These are phyloP conservation scores for Peromyscus melanophrys DNA, from an alignment of 2,797 vertebrate species.

Conservation along the genomic window DNA sequence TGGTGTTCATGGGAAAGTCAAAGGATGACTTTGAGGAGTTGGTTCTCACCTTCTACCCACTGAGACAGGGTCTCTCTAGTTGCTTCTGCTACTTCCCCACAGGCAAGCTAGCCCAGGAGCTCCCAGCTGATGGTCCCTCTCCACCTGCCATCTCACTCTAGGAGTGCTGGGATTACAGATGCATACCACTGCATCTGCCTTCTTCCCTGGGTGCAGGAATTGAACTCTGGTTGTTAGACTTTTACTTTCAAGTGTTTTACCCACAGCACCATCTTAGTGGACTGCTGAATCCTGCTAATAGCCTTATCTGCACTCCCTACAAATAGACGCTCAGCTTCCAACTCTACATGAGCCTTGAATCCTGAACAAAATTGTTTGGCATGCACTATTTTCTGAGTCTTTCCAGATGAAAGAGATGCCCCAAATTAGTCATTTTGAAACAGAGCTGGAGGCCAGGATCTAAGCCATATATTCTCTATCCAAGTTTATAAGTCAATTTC, in stretches of 20 bases:
- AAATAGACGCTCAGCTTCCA: neutral
- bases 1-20: neutral
- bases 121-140: neutral
- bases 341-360: neutral
- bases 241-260: neutral
- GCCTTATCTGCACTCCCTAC: neutral
- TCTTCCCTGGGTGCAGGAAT: neutral
- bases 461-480: neutral
- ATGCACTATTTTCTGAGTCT: conserved; percentile 20
- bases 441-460: neutral
- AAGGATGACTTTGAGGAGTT: neutral
- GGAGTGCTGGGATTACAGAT: too few species aligned
- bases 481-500: neutral
- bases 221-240: neutral
- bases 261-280: neutral
- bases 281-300: neutral
- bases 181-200: neutral
- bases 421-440: neutral
- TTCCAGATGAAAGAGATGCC: neutral
- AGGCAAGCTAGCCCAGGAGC: neutral
- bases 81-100: neutral
- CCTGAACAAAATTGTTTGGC: neutral
- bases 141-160: neutral
- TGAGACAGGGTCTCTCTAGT: too few species aligned
- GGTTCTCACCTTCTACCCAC: neutral